Evolutionary conservation across 1,140 invertebrate species (phyloP).

Genomic region (Thrips palmi): DNA sequence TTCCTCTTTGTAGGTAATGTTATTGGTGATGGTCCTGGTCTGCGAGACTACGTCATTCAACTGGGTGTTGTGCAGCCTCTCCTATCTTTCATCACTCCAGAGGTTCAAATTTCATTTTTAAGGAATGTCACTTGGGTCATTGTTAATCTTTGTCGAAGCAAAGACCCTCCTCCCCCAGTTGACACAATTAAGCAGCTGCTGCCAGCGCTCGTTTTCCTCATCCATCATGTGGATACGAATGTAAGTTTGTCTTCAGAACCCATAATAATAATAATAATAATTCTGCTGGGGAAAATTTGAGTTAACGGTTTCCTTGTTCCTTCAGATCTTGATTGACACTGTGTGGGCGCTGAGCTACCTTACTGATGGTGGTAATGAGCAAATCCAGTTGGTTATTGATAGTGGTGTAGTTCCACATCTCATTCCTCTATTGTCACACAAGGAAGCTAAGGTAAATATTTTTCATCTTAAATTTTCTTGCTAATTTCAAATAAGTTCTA

Average conservation of each 20-base stretch:
- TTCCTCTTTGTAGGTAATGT: conserved; percentile 42
- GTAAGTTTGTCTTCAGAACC: conserved; percentile 35
- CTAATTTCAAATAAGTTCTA: not conserved
- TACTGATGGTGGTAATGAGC: conserved; percentile 95
- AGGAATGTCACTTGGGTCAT: conserved; percentile 98
- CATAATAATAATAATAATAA: conserved; percentile 4
- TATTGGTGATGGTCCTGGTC: conserved; percentile 77
- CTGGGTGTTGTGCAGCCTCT: conserved; percentile 77
- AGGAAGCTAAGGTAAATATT: conserved; percentile 70
- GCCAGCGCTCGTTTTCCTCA: conserved; percentile 82
- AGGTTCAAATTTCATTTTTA: conserved; percentile 81
- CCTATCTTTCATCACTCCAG: conserved; percentile 78
- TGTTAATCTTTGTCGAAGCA: conserved; percentile 91
- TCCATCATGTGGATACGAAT: conserved; percentile 89
- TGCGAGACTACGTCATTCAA: conserved; percentile 83
- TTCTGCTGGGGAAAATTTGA: conserved; percentile 3
- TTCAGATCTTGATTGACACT: conserved; percentile 91
- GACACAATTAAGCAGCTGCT: conserved; percentile 82
- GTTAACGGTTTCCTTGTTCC: conserved; percentile 17
- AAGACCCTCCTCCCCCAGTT: conserved; percentile 76
- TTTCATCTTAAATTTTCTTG: not conserved
- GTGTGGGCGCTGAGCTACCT: conserved; percentile 99
- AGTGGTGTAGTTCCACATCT: conserved; percentile 85
- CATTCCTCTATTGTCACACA: conserved; percentile 86
- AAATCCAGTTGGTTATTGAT: conserved; percentile 98